phyloP scores from a whole-genome alignment of 2,797 vertebrate species.

The Gallirallus australis region DNA sequence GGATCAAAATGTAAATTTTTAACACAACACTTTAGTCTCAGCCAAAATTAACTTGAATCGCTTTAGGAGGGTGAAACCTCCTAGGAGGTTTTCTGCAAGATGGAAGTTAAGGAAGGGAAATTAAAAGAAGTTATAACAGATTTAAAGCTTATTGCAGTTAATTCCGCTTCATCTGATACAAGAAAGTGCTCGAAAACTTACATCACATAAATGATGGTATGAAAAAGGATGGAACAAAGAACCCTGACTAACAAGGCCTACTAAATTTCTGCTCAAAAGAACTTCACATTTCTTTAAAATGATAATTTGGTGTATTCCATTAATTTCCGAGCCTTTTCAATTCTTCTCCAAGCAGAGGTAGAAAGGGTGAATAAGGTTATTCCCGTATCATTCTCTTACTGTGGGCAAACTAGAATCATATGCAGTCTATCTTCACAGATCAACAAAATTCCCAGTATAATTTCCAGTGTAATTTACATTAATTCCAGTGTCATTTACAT shows the following conservation, averaged over 20 bases:
- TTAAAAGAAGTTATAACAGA: background rate
- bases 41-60: background rate
- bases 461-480: background rate
- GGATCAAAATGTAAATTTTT: background rate
- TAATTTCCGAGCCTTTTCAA: background rate
- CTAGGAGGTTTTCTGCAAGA: background rate
- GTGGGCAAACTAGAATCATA: background rate
- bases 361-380: background rate
- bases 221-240: background rate
- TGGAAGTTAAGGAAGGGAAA: background rate
- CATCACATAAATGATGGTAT: accelerated
- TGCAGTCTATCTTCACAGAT: background rate
- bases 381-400: background rate
- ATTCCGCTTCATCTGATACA: background rate
- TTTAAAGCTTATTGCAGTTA: background rate
- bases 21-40: background rate
- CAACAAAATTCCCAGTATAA: background rate
- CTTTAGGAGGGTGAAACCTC: background rate
- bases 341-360: background rate
- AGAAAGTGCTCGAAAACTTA: background rate
- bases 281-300: background rate
- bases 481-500: no score
- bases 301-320: background rate
- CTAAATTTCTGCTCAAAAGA: background rate
- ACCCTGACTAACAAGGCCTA: background rate